A percentile compares a stretch with the other conserved stretches of the same genome.
Conservation (phyloP, 2,113 vertebrate genomes). For the Albula goreensis region DNA sequence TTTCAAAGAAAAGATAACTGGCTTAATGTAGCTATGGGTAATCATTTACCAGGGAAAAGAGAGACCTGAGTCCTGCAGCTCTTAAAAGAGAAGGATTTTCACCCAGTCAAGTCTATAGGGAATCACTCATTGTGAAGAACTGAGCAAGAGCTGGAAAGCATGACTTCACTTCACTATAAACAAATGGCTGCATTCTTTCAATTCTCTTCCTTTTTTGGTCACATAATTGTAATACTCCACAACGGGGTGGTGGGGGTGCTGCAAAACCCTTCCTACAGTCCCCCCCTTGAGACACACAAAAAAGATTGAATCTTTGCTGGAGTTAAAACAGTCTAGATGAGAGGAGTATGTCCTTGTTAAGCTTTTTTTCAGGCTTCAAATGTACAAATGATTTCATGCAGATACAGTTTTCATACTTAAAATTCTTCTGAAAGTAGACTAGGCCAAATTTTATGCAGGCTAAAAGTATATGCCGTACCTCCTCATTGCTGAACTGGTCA, state of each 20-base stretch:
- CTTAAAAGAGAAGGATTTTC: background rate
- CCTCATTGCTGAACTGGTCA: background rate
- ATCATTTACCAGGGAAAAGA: background rate
- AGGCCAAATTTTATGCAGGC: background rate
- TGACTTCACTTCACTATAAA: constrained; percentile 48
- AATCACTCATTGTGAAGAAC: constrained; percentile 21
- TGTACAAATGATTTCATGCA: background rate
- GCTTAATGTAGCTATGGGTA: background rate
- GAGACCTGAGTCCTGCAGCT: background rate
- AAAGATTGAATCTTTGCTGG: background rate
- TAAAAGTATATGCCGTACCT: background rate
- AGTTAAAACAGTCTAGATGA: background rate
- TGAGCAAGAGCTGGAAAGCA: constrained; percentile 35
- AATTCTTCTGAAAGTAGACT: background rate
- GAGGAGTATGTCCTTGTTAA: background rate
- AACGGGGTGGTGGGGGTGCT: background rate
- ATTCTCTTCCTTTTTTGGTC: constrained; percentile 54
- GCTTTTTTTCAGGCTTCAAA: background rate
- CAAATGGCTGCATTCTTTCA: constrained; percentile 44
- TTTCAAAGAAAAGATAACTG: background rate
- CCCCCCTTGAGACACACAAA: background rate
- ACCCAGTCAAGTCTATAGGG: background rate
- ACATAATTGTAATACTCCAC: constrained; percentile 26
- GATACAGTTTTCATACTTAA: background rate
- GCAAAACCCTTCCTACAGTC: background rate